Evolutionary conservation across 2,113 vertebrate genomes (phyloP).

Genomic region (Acrocephalus arundinaceus): DNA sequence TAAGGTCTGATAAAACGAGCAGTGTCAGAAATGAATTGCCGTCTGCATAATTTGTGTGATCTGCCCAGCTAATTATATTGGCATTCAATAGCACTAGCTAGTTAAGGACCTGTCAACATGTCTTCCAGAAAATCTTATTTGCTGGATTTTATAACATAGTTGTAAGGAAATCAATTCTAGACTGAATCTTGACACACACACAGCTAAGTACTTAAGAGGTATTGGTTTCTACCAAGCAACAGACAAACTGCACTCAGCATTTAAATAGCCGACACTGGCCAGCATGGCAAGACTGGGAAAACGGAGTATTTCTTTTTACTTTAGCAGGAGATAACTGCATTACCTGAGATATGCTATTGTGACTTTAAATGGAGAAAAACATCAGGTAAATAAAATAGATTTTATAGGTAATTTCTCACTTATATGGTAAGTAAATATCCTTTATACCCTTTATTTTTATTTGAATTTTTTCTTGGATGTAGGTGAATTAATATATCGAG

Average conservation of each 20-base stretch:
- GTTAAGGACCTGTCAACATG: slow-evolving; percentile 52
- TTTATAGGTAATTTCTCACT: neutral
- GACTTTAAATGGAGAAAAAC: neutral
- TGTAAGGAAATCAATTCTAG: slow-evolving; percentile 35
- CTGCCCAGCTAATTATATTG: slow-evolving; percentile 54
- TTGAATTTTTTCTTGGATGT: neutral
- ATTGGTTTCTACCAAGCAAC: neutral
- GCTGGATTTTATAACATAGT: slow-evolving; percentile 4
- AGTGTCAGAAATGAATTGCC: slow-evolving; percentile 49
- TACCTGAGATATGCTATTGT: neutral
- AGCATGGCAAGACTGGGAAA: neutral
- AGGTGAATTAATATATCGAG: neutral
- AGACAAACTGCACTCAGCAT: neutral
- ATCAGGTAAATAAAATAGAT: neutral
- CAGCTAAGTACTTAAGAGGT: neutral
- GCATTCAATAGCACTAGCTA: slow-evolving; percentile 23
- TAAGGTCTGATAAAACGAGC: neutral
- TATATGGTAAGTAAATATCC: neutral
- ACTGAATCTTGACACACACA: neutral
- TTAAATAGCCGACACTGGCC: neutral
- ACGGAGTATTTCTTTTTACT: neutral
- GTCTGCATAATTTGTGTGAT: neutral
- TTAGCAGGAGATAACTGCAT: neutral
- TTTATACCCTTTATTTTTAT: neutral
- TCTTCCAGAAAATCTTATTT: slow-evolving; percentile 29